phyloP scores from a whole-genome alignment of 2,113 vertebrate genomes.

The Brachyhypopomus occidentalis region DNA sequence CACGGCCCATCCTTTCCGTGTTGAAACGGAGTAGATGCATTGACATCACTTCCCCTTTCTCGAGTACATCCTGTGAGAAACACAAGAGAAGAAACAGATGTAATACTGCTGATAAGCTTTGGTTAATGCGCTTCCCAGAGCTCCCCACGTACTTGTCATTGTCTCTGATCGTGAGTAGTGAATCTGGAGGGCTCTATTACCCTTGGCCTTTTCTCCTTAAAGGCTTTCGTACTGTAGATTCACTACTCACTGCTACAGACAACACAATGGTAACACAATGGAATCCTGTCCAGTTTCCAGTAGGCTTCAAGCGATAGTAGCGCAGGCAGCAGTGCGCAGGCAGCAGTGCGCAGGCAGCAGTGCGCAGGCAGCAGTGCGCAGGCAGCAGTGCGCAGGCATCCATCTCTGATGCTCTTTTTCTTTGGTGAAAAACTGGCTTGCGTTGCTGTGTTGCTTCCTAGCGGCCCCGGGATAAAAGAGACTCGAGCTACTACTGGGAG shows the following conservation, averaged over 20 bases:
- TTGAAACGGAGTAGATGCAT: neutral
- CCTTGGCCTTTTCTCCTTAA: too few species aligned
- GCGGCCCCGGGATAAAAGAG: constrained; percentile 92
- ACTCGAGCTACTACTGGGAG: constrained; percentile 99
- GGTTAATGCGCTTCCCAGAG: neutral
- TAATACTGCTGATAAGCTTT: constrained; percentile 1
- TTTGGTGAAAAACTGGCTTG: constrained; percentile 12
- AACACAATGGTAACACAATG: neutral
- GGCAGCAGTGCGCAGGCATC: too few species aligned
- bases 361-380: too few species aligned
- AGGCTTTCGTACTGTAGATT: neutral
- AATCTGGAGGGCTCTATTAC: neutral
- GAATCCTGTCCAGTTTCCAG: neutral
- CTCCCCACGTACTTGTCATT: neutral
- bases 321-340: too few species aligned
- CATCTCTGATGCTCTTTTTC: neutral
- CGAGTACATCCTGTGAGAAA: constrained; percentile 12
- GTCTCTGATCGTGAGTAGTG: too few species aligned
- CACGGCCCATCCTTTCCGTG: neutral
- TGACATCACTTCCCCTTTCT: constrained; percentile 10
- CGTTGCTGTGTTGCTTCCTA: constrained; percentile 64
- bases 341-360: too few species aligned
- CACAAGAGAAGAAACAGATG: neutral
- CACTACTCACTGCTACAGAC: neutral
- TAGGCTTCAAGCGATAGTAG: neutral